These are phyloP conservation scores for Ommatoiulus sabulosus DNA, from an alignment of 2,888 invertebrate species.

Conservation along the genomic window DNA sequence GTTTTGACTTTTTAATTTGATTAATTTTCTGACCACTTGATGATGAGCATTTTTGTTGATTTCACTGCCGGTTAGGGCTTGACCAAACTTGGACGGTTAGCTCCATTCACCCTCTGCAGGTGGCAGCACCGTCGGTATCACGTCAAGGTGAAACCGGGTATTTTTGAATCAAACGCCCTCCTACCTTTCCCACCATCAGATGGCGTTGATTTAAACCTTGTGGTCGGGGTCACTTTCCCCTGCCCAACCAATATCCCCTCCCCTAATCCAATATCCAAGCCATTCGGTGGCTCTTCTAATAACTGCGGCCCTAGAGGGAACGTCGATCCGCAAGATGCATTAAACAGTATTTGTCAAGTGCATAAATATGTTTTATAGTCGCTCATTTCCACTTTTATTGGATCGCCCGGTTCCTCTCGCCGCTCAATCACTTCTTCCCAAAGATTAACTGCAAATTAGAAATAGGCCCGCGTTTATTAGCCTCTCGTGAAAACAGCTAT, in stretches of 20 bases:
- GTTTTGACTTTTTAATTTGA: no score
- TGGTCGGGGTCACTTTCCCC: background rate
- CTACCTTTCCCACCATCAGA: background rate
- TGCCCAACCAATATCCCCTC: background rate
- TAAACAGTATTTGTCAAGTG: slow-evolving; percentile 43
- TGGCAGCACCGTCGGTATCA: background rate
- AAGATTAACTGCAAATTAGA: slow-evolving; percentile 48
- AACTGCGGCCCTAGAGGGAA: background rate
- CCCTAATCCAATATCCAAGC: background rate
- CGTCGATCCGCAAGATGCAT: background rate
- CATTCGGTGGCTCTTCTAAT: background rate
- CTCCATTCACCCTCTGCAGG: background rate
- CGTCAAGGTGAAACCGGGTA: background rate
- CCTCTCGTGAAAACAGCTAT: slow-evolving; percentile 32
- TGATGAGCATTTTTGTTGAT: no score
- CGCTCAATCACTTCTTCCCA: slow-evolving; percentile 21
- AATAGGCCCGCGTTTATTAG: background rate
- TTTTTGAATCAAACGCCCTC: background rate
- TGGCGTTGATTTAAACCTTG: background rate
- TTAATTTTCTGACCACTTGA: no score
- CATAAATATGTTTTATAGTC: slow-evolving; percentile 48
- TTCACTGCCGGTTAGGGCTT: background rate
- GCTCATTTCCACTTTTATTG: slow-evolving; percentile 26
- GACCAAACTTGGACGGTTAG: no score
- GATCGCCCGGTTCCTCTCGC: background rate